Conservation (phyloP, 1,140 invertebrate species). For the Aphis gossypii region DNA sequence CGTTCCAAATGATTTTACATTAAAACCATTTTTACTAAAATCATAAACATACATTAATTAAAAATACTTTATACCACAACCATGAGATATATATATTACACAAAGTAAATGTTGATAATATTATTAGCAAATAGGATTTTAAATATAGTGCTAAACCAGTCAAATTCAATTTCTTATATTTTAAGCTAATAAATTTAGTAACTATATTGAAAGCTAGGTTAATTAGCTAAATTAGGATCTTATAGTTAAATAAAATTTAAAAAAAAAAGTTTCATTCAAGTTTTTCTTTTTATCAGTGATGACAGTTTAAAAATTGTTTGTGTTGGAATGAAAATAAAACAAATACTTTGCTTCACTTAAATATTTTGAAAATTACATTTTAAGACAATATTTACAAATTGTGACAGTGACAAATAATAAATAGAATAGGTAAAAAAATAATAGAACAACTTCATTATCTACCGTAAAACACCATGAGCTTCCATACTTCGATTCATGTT, state of each 20-base stretch:
- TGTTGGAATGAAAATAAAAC: not conserved
- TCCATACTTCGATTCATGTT: constrained; percentile 99
- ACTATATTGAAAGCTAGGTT: too few species aligned
- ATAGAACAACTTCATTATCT: not conserved
- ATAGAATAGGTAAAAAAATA: not conserved
- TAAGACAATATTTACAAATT: not conserved
- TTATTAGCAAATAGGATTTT: not conserved
- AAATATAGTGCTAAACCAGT: not conserved
- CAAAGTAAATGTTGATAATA: not conserved
- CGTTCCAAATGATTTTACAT: constrained; percentile 95
- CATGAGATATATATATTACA: not conserved
- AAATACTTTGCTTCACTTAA: not conserved
- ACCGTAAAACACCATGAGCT: constrained; percentile 93
- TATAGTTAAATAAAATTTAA: not conserved
- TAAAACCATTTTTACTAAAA: constrained; percentile 92
- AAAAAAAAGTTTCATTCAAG: not conserved
- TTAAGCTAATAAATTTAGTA: too few species aligned
- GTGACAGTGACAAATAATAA: not conserved
- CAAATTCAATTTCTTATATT: not conserved
- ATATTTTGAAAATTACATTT: too few species aligned
- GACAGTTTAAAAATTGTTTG: not conserved
- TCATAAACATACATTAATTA: not conserved
- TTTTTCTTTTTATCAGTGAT: not conserved
- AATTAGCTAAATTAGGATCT: not conserved
- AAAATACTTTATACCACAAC: not conserved